Conservation (phyloP, 1,140 invertebrate genomes). For the Manduca sexta region DNA sequence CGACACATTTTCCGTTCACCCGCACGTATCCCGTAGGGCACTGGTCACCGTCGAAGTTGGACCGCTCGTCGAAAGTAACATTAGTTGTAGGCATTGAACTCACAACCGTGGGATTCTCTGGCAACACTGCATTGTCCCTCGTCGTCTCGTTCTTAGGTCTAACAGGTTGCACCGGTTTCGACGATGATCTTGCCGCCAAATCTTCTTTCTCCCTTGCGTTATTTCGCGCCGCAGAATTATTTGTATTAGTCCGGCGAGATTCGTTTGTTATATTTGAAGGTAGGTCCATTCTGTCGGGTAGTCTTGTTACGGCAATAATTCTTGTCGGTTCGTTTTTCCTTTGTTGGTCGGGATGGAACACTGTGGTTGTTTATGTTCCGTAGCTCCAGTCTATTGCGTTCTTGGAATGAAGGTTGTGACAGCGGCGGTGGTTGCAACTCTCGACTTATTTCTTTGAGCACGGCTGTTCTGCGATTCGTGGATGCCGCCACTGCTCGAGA, state of each 20-base stretch:
- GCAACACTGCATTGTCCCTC: slow-evolving; percentile 3
- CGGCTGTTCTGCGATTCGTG: slow-evolving; percentile 3
- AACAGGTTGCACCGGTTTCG: background rate
- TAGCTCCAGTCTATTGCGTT: background rate
- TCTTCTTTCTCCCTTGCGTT: background rate
- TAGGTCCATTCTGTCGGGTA: slow-evolving; percentile 3
- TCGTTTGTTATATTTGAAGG: slow-evolving; percentile 1
- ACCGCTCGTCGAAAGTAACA: slow-evolving; percentile 25
- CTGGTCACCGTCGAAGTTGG: slow-evolving; percentile 29
- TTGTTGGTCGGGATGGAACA: too few species aligned
- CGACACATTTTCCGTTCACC: slow-evolving; percentile 31
- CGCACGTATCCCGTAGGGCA: slow-evolving; percentile 31
- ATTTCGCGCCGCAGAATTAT: background rate
- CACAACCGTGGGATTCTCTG: background rate
- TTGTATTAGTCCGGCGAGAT: background rate
- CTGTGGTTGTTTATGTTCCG: background rate
- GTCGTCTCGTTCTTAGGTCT: background rate
- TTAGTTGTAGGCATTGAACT: background rate
- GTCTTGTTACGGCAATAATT: slow-evolving; percentile 3
- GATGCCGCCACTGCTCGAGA: background rate
- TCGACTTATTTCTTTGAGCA: background rate
- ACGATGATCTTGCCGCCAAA: background rate
- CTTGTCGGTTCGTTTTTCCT: slow-evolving; percentile 3
- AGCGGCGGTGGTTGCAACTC: background rate
- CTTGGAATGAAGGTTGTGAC: background rate